A percentile compares a stretch with the other conserved stretches of the same genome.
These are phyloP conservation scores for Drosophila fulvimacula DNA, from an alignment of 2,888 invertebrate genomes.

Conservation along the genomic window DNA sequence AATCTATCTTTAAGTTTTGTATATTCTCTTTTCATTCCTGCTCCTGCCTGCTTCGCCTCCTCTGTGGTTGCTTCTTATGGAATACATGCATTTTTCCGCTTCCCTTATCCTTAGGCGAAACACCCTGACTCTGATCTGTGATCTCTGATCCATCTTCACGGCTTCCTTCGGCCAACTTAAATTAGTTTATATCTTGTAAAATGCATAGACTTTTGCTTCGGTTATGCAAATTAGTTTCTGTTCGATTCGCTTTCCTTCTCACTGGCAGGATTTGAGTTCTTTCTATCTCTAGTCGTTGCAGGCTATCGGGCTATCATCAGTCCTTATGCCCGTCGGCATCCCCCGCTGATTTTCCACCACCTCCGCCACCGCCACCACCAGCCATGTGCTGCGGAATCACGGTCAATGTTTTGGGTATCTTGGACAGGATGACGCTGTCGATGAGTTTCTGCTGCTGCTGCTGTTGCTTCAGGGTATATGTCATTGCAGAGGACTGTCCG, in stretches of 20 bases:
- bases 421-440: conserved; percentile 87
- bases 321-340: conserved; percentile 30
- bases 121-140: conserved; percentile 41
- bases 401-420: conserved; percentile 92
- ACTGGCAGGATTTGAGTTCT: conserved; percentile 51
- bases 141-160: conserved; percentile 27
- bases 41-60: not conserved
- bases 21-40: conserved; percentile 7
- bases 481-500: conserved; percentile 41
- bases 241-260: conserved; percentile 44
- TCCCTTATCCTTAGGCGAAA: conserved; percentile 8
- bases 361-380: conserved; percentile 8
- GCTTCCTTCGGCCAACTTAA: not conserved
- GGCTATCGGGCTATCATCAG: conserved; percentile 28
- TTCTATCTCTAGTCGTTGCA: conserved; percentile 10
- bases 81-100: conserved; percentile 13
- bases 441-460: conserved; percentile 80
- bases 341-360: conserved; percentile 20
- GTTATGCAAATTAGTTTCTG: conserved; percentile 19
- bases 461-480: conserved; percentile 56
- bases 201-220: conserved; percentile 29
- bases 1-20: conserved; percentile 21
- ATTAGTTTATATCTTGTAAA: conserved; percentile 21
- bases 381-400: conserved; percentile 89
- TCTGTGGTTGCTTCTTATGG: conserved; percentile 32